Evolutionary conservation across 2,797 vertebrate species (phyloP), one percentile per base, ranked within the genome.

Genomic region (Amblyopsis hoosieri): DNA sequence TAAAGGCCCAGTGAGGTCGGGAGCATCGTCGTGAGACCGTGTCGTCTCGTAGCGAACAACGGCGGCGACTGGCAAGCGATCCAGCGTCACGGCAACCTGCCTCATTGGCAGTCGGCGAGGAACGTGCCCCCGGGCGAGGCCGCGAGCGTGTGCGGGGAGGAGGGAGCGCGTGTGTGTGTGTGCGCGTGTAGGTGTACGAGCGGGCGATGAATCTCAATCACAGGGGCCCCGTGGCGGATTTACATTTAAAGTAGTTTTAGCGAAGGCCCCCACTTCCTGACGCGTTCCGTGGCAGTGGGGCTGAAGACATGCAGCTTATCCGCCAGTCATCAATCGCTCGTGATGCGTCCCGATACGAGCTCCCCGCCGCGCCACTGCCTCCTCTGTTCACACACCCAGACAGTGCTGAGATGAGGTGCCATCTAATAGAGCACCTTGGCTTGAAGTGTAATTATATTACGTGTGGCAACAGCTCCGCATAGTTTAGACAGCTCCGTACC

Each of bases 181-280:
- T 45, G 6, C n/a, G 58, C 7, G 54, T 56, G 14, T 15, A 50
- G 49, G 14, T 48, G n/a, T 0, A 14, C 52, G 80, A 49, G 65
- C 75, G 78, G 76, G 81, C 74, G 80, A 86, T 90, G 87, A 91
- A 91, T 93, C 89, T 91, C 88, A 89, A 90, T 92, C 83, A 79
- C 69, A 71, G 75, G 79, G 75, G 79, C 33, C 8, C 31, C 79
- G 31, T 83, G 86, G 84, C 86, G 87, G 89, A 92, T 92, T 93
- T 93, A 91, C 91, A 92, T 92, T 93, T 92, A 92, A 92, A 93
- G 90, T 91, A 92, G 89, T 90, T 91, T 92, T 75, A 88, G 84
- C 71, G 72, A 86, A 85, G 80, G 71, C 75, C 83, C 49, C 86
- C 85, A 85, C 87, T 88, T 89, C 82, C 87, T 84, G 87, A 90